phyloP scores from a whole-genome alignment of 2,888 invertebrate genomes.

The Gastracanthus pulcherrimus region DNA sequence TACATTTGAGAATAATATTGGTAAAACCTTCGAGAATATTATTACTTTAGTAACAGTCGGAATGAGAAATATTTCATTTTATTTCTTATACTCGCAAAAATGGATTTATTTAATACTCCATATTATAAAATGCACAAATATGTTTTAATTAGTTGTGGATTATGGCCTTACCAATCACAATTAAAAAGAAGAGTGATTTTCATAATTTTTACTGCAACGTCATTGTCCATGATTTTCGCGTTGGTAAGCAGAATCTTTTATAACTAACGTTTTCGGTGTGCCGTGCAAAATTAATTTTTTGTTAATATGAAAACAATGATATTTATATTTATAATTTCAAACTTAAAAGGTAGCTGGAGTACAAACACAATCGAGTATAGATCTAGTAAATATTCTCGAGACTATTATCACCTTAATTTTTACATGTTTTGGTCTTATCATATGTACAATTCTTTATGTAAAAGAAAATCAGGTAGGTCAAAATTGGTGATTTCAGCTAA shows the following conservation, averaged over 20 bases:
- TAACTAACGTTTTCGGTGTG: too few species aligned
- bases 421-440: neutral
- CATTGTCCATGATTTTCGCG: neutral
- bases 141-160: neutral
- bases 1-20: too few species aligned
- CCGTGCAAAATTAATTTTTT: neutral
- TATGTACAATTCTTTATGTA: neutral
- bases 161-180: neutral
- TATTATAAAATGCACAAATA: neutral
- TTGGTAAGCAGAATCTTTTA: neutral
- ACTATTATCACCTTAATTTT: neutral
- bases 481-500: too few species aligned
- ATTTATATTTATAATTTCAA: neutral
- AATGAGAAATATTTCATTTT: too few species aligned
- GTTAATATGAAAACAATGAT: too few species aligned
- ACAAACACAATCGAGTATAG: neutral
- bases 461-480: neutral
- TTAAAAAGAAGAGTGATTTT: neutral
- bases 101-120: neutral
- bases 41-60: too few species aligned
- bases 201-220: too few species aligned
- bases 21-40: too few species aligned
- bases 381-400: neutral
- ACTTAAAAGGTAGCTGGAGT: neutral
- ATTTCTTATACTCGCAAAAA: too few species aligned